These are phyloP conservation scores for Semaprochilodus insignis DNA, from an alignment of 2,797 vertebrate genomes.

Conservation along the genomic window DNA sequence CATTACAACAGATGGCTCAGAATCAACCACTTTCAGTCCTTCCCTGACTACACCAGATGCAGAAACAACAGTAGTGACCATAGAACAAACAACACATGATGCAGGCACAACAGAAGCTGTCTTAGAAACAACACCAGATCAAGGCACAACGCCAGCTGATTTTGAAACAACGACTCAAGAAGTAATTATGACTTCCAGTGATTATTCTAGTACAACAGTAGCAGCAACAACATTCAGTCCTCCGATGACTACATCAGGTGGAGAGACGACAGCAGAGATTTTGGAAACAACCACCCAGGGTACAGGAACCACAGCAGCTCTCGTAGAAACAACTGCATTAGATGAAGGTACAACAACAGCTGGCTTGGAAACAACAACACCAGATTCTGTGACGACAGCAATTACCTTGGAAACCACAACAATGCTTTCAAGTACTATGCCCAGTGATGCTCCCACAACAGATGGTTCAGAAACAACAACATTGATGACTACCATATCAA, in stretches of 20 bases:
- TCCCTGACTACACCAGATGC: background rate
- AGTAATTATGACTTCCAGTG: background rate
- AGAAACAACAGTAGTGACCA: background rate
- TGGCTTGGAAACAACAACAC: background rate
- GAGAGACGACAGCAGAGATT: background rate
- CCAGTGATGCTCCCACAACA: too few species aligned
- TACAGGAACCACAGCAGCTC: background rate
- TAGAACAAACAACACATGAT: background rate
- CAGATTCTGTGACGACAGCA: too few species aligned
- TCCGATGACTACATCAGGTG: background rate
- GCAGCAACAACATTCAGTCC: background rate
- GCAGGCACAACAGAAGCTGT: background rate
- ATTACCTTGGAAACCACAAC: background rate
- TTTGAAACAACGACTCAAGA: background rate
- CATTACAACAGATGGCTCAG: background rate
- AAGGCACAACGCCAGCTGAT: background rate
- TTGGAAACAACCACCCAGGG: background rate
- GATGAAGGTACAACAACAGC: background rate
- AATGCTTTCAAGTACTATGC: too few species aligned
- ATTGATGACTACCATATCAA: background rate
- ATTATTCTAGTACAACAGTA: background rate
- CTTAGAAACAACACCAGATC: background rate
- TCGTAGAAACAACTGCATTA: background rate
- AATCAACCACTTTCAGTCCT: background rate
- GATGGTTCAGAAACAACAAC: too few species aligned